These are phyloP conservation scores for Acromyrmex charruanus DNA, from an alignment of 1,140 invertebrate genomes.

Conservation along the genomic window DNA sequence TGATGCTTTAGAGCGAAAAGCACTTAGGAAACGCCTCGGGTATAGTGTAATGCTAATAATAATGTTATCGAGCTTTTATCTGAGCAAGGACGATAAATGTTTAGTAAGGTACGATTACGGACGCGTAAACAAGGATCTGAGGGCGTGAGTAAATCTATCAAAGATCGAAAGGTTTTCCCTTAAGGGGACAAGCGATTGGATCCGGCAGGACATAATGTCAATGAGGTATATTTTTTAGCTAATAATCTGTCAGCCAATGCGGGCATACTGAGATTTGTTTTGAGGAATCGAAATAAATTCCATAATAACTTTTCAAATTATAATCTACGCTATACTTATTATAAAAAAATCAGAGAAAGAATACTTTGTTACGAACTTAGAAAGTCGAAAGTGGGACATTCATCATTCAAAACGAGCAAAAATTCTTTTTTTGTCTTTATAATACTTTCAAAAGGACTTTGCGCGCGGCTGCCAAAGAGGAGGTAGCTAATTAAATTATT, in stretches of 20 bases:
- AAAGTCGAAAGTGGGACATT: neutral
- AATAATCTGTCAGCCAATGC: neutral
- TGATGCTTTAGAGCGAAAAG: conserved; percentile 72
- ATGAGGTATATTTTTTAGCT: conserved; percentile 11
- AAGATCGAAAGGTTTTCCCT: conserved; percentile 47
- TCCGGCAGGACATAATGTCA: neutral
- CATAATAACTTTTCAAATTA: neutral
- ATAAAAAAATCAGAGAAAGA: neutral
- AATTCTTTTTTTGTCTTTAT: neutral
- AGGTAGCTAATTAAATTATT: conserved; percentile 72
- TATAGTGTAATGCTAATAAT: conserved; percentile 73
- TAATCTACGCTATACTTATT: neutral
- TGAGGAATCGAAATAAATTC: neutral
- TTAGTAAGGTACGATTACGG: conserved; percentile 68
- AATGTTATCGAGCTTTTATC: conserved; percentile 75
- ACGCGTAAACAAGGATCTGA: conserved; percentile 72
- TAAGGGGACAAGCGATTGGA: neutral
- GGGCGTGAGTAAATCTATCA: conserved; percentile 74
- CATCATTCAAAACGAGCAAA: neutral
- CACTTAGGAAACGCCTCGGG: conserved; percentile 72
- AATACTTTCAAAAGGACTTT: conserved; percentile 9
- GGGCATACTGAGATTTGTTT: neutral
- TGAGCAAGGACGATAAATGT: conserved; percentile 73
- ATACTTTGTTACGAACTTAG: neutral
- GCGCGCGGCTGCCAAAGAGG: conserved; percentile 24